Conservation (phyloP, 1,140 invertebrate genomes). For the Zophobas atratus region DNA sequence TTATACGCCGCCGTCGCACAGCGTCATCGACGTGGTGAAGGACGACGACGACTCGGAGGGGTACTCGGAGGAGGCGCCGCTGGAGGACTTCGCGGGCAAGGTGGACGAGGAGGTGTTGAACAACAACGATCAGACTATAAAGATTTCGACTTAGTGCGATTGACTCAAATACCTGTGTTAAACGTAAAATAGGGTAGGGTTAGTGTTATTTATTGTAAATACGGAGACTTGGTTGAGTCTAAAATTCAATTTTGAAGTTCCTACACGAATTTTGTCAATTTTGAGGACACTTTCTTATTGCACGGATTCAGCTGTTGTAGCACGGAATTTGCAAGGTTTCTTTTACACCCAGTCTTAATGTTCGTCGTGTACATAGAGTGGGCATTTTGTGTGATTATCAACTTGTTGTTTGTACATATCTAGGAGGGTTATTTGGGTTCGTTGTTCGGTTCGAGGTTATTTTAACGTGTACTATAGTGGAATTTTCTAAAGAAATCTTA, state of each 20-base stretch:
- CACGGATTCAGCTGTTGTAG: constrained; percentile 35
- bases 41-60: constrained; percentile 71
- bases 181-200: constrained; percentile 26
- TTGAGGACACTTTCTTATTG: constrained; percentile 39
- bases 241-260: constrained; percentile 59
- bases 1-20: constrained; percentile 66
- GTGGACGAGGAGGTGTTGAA: constrained; percentile 60
- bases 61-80: constrained; percentile 66
- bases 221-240: constrained; percentile 42
- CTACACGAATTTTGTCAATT: constrained; percentile 62
- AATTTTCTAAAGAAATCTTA: constrained; percentile 16
- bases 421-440: constrained; percentile 37
- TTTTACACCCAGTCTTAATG: constrained; percentile 15
- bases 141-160: constrained; percentile 63
- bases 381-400: constrained; percentile 43
- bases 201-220: constrained; percentile 47
- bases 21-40: constrained; percentile 66
- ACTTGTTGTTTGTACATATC: constrained; percentile 45
- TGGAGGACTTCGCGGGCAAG: constrained; percentile 56
- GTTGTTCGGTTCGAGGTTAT: constrained; percentile 20
- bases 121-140: constrained; percentile 64
- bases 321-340: constrained; percentile 13
- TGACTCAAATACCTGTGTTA: constrained; percentile 35
- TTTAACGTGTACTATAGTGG: constrained; percentile 23
- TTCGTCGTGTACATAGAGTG: constrained; percentile 41